Evolutionary conservation across 2,113 vertebrate species (phyloP).

Genomic region (Scomber scombrus): DNA sequence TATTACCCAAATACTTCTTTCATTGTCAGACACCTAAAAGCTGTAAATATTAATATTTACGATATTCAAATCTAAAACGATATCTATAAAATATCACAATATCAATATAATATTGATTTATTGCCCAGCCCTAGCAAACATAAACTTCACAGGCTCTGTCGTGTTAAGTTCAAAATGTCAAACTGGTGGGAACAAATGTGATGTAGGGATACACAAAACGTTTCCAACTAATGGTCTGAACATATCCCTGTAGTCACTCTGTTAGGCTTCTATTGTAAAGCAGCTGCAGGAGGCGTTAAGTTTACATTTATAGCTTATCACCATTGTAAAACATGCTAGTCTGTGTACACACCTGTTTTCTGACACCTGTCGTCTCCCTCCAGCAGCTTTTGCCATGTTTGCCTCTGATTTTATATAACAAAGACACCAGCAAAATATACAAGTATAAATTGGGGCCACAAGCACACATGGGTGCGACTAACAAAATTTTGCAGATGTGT

Average conservation of each 20-base stretch:
- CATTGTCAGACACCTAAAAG: not conserved
- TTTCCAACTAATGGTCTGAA: too few relatives aligned
- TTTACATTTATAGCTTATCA: not conserved
- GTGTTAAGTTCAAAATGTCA: not conserved
- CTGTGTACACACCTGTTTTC: slow-evolving; percentile 9
- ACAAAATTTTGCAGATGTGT: too few relatives aligned
- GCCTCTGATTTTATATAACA: too few relatives aligned
- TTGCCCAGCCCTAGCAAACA: not conserved
- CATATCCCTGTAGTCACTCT: not conserved
- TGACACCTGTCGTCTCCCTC: not conserved
- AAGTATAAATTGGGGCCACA: too few relatives aligned
- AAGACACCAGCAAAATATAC: too few relatives aligned
- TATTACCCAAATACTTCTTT: not conserved
- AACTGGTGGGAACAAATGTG: not conserved
- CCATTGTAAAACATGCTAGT: not conserved
- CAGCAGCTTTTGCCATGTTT: not conserved
- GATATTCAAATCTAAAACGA: too few relatives aligned
- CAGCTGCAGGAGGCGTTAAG: slow-evolving; percentile 43
- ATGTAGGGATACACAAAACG: not conserved
- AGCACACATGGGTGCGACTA: too few relatives aligned
- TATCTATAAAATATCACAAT: too few relatives aligned
- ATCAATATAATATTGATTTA: too few relatives aligned
- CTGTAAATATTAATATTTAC: not conserved
- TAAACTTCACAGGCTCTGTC: not conserved
- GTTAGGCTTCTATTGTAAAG: slow-evolving; percentile 14